A percentile compares a stretch with the other conserved stretches of the same genome.
Evolutionary conservation across 2,797 vertebrate genomes (phyloP).

Genomic region (Triplophysa yarkandensis): DNA sequence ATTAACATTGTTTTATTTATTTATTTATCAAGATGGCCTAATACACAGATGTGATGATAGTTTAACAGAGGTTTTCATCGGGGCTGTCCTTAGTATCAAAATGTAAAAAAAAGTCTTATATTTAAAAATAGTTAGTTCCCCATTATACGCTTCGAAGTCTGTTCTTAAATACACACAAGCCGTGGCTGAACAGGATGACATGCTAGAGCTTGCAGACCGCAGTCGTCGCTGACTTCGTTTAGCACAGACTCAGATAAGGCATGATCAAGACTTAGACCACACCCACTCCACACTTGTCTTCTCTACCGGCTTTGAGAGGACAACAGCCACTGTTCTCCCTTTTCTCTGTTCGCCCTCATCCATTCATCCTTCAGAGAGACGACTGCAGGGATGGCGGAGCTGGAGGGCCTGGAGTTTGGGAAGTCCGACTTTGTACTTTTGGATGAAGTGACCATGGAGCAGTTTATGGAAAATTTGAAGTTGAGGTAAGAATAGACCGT

Average conservation of each 20-base stretch:
- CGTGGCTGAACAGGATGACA: conserved; percentile 65
- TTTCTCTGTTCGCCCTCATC: conserved; percentile 54
- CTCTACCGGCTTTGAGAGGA: conserved; percentile 43
- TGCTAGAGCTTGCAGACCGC: conserved; percentile 68
- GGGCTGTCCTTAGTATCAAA: neutral
- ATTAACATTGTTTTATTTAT: neutral
- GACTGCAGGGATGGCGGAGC: conserved; percentile 80
- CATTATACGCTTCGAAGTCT: conserved; percentile 35
- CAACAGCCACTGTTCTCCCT: conserved; percentile 61
- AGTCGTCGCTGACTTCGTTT: conserved; percentile 50
- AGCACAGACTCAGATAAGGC: conserved; percentile 58
- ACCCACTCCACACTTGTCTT: conserved; percentile 61
- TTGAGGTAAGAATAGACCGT: conserved; percentile 76
- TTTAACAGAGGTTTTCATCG: neutral
- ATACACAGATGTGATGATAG: neutral
- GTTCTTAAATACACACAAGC: conserved; percentile 35
- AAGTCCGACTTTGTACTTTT: conserved; percentile 92
- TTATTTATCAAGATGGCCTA: neutral
- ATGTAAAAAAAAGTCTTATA: neutral
- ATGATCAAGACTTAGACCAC: conserved; percentile 59
- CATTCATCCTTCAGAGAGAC: conserved; percentile 31
- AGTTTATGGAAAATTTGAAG: conserved; percentile 90
- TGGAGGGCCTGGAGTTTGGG: conserved; percentile 87
- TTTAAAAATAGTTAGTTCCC: conserved; percentile 64
- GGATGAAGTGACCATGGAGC: conserved; percentile 91